These are phyloP conservation scores for Scaptomyza pallida DNA, from an alignment of 1,140 invertebrate genomes.

Conservation along the genomic window DNA sequence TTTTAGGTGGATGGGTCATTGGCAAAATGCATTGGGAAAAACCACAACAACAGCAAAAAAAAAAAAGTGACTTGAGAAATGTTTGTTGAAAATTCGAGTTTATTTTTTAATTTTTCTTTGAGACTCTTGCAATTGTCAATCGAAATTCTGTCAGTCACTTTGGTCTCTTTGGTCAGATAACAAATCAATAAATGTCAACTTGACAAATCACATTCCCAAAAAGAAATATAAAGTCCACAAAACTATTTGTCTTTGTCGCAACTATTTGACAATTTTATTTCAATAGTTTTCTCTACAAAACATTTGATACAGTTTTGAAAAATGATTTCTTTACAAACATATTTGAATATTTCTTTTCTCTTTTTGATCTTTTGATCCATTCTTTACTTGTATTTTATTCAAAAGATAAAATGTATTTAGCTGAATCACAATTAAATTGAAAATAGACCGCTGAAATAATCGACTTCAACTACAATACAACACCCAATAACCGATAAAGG, in stretches of 20 bases:
- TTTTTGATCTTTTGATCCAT: too few relatives aligned
- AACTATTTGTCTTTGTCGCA: slow-evolving; percentile 7
- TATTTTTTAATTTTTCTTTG: slow-evolving; percentile 31
- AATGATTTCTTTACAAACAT: neutral
- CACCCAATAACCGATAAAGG: slow-evolving; percentile 23
- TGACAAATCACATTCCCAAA: slow-evolving; percentile 2
- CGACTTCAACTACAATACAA: neutral
- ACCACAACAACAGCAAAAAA: too few relatives aligned
- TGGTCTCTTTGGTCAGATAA: neutral
- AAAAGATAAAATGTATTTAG: too few relatives aligned
- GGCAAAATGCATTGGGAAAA: slow-evolving; percentile 1
- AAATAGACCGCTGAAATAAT: too few relatives aligned
- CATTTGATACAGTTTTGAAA: neutral
- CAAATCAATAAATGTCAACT: slow-evolving; percentile 21
- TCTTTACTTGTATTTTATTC: too few relatives aligned
- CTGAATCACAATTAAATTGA: too few relatives aligned
- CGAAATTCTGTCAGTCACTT: neutral
- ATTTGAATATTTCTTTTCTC: neutral
- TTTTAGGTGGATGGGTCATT: too few relatives aligned
- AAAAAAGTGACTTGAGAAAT: neutral
- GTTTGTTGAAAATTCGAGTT: slow-evolving; percentile 26
- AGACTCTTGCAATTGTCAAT: slow-evolving; percentile 4
- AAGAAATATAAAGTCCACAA: neutral
- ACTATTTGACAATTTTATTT: neutral
- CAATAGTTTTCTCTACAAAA: neutral